A percentile compares a stretch with the other conserved stretches of the same genome.
phyloP scores from a whole-genome alignment of 2,113 vertebrate species.

The Tachysurus vachellii region DNA sequence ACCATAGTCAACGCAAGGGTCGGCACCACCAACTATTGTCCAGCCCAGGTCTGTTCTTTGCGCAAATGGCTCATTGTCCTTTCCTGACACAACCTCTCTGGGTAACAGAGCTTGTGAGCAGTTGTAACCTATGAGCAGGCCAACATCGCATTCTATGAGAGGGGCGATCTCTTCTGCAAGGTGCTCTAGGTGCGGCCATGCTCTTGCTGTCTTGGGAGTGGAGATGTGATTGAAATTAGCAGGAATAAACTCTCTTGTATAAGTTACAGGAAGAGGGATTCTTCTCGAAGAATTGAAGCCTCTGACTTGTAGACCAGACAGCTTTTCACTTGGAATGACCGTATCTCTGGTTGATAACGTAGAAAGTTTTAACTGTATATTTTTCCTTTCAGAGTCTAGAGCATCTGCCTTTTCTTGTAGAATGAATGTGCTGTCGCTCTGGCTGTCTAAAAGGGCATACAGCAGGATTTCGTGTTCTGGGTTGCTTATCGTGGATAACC shows the following conservation, averaged over 20 bases:
- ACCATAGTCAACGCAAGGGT: no score
- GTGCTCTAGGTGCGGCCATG: not conserved
- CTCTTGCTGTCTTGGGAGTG: not conserved
- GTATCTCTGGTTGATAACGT: not conserved
- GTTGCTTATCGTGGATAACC: not conserved
- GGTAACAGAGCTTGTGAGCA: no score
- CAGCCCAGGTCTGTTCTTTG: no score
- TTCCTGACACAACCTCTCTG: no score
- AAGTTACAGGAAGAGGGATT: not conserved
- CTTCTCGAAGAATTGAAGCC: not conserved
- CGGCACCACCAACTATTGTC: no score
- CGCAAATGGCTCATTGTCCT: not conserved
- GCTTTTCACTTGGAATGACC: not conserved
- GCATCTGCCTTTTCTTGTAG: no score
- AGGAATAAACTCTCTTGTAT: conserved; percentile 1
- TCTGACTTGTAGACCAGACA: conserved; percentile 13
- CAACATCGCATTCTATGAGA: not conserved
- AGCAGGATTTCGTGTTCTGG: conserved; percentile 8
- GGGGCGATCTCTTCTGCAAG: not conserved
- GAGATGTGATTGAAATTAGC: not conserved
- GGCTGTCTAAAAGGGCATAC: not conserved
- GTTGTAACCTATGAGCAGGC: not conserved
- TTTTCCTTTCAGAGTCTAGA: not conserved
- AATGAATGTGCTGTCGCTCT: no score
- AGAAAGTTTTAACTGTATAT: not conserved